Base-by-base conservation (phyloP, 1,140 invertebrate species). In the Linepithema humile region DNA sequence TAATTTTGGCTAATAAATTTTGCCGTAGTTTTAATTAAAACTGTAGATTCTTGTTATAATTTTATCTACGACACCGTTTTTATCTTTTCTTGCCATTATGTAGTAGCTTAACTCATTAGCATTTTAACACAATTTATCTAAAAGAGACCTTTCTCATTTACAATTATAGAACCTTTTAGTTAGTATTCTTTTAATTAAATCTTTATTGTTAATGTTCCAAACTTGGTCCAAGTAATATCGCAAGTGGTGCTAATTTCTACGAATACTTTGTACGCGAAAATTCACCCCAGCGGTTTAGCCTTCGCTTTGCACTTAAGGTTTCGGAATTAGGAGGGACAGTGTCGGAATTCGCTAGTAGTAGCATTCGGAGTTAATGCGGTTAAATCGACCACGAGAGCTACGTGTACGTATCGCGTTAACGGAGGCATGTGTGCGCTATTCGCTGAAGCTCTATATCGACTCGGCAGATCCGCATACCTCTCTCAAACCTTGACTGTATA, bases 391-490 rank as follows among this genome's bases (percentile, higher is more conserved):
- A 40, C 75, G 48, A 40, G 62, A 67, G 62, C 62, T 40, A 40
- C 75, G 60, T 65, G 32, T 67, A 78, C 45, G 48, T 78, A 82
- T 82, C 78, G 55, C 69, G 69, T 82, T 82, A 82, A 73, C 69
- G 64, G 50, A 82, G 78, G 38, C 50, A 69, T 17, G 62, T 15
- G 53, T 45, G 55, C n/a, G 53, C 67, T 72, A 55, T 64, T 69
- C 75, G 43, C 60, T 55, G 55, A 74, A 62, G 82, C 75, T 74
- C 38, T 62, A 57, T 84, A 84, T 89, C 87, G 80, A 50, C 35
- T 70, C 43, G 53, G 48, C 75, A 84, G 87, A 89, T 89, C 88
- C 88, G 87, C 88, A 90, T 90, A 90, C 85, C 88, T 86, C 70
- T 88, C 82, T 67, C 74, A 69, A 90, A 87, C 88, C 89, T 90